Evolutionary conservation across 2,113 vertebrate species (phyloP).

Genomic region (Coregonus clupeaformis): DNA sequence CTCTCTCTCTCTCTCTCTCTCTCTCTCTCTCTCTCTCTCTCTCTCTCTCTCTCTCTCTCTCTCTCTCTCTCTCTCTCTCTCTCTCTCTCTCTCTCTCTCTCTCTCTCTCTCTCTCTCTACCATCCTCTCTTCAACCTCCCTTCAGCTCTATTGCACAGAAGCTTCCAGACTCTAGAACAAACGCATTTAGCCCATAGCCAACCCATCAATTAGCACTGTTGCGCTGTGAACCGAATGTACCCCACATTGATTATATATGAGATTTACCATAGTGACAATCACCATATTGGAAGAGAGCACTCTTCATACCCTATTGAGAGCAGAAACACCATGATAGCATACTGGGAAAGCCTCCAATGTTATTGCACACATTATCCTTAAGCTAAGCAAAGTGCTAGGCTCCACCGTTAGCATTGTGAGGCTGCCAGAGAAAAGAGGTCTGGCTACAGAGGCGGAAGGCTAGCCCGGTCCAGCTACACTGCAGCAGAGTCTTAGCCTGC

Average conservation of each 20-base stretch:
- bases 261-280: slow-evolving; percentile 22
- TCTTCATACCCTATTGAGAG: slow-evolving; percentile 9
- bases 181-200: neutral
- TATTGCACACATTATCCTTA: slow-evolving; percentile 19
- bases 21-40: neutral
- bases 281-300: slow-evolving; percentile 8
- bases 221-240: slow-evolving; percentile 30
- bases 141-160: neutral
- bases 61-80: neutral
- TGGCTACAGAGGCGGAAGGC: slow-evolving; percentile 15
- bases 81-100: neutral
- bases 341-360: slow-evolving; percentile 30
- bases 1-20: neutral
- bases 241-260: slow-evolving; percentile 20
- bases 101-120: slow-evolving; percentile 3
- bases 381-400: slow-evolving; percentile 17
- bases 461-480: slow-evolving; percentile 18
- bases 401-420: neutral
- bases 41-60: neutral
- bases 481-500: slow-evolving; percentile 42
- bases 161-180: slow-evolving; percentile 41
- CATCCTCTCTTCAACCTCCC: slow-evolving; percentile 7
- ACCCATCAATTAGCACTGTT: slow-evolving; percentile 49
- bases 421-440: slow-evolving; percentile 37
- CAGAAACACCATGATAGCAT: neutral